These are phyloP conservation scores for Salticus scenicus DNA, from an alignment of 2,888 invertebrate species.

Conservation along the genomic window DNA sequence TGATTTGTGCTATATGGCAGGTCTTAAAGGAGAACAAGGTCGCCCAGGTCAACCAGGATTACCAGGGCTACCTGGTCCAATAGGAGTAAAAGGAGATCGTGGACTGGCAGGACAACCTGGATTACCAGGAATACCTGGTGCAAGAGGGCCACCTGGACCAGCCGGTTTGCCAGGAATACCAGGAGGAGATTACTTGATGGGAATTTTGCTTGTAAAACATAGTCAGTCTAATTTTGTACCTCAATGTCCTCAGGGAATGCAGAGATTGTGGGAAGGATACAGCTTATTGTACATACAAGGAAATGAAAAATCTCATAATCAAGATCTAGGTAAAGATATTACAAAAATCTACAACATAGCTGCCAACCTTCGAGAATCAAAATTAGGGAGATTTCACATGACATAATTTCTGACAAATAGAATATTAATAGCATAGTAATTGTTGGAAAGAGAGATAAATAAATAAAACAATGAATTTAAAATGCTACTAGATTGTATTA, in stretches of 20 bases:
- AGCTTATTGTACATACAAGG: conserved; percentile 96
- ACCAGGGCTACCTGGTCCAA: conserved; percentile 73
- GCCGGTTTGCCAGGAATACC: conserved; percentile 81
- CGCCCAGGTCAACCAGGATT: conserved; percentile 72
- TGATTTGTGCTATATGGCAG: no score
- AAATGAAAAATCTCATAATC: conserved; percentile 96
- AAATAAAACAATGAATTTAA: no score
- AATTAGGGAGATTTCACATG: no score
- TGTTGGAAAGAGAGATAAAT: no score
- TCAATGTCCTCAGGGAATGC: conserved; percentile 88
- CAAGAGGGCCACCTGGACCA: conserved; percentile 83
- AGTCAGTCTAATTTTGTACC: conserved; percentile 91
- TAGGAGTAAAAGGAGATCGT: conserved; percentile 74
- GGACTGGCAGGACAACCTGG: conserved; percentile 84
- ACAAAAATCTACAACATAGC: no score
- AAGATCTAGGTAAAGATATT: conserved; percentile 86
- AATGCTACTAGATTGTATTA: no score
- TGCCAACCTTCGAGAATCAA: no score
- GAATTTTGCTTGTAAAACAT: conserved; percentile 91
- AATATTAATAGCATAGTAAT: no score
- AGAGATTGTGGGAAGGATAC: conserved; percentile 96
- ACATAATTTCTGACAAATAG: no score
- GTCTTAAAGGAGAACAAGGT: conserved; percentile 72
- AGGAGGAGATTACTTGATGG: conserved; percentile 87
- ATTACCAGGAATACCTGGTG: conserved; percentile 78